Base-by-base conservation (phyloP, 23 tunicate species). In the Halocynthia roretzi region DNA sequence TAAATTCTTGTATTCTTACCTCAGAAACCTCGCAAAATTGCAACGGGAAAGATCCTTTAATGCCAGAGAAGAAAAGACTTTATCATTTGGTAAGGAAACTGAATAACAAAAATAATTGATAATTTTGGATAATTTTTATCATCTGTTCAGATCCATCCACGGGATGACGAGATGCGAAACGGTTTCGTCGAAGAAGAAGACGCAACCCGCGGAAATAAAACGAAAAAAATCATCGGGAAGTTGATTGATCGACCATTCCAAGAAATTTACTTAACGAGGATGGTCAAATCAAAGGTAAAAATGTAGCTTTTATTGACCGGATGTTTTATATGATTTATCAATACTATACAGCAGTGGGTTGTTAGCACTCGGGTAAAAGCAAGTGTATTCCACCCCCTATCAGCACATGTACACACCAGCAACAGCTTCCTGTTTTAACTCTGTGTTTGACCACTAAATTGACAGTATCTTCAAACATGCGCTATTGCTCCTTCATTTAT, bases 201-300 rank as follows among this genome's bases (percentile, higher is more conserved):
- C 56, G 55, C 58, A 15, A 69, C 70, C 51, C 71, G 86, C 7
- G 85, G 92, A 2, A 83, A 83, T 10, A 75, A 70, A 56, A 75
- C 85, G 0, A 72, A 86, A 54, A 76, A 80, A 8, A 52, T 79
- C 56, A 61, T 92, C 22, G 83, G 89, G 7, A 88, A 86, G 14
- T 54, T 86, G 49, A 78, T 86, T 22, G 86, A 92, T 7, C 71
- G 78, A 22, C 92, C 92, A 5, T 78, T 92, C 23, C 91, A 92
- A 58, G 98, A 92, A 74, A 92, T 92, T 40, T 92, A 55, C 69
- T 77, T 92, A 7, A 92, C 98, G 51, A 78, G 98, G 61, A 92
- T 92, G 98, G 92, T 92, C 44, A 72, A 75, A 61, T 67, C 98
- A 61, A 92, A 92, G 85, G 98, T 92, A 71, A 48, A 51, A 15